A percentile compares a stretch with the other conserved stretches of the same genome.
phyloP scores from a whole-genome alignment of 2,888 invertebrate genomes.

The Poecilus cupreus region DNA sequence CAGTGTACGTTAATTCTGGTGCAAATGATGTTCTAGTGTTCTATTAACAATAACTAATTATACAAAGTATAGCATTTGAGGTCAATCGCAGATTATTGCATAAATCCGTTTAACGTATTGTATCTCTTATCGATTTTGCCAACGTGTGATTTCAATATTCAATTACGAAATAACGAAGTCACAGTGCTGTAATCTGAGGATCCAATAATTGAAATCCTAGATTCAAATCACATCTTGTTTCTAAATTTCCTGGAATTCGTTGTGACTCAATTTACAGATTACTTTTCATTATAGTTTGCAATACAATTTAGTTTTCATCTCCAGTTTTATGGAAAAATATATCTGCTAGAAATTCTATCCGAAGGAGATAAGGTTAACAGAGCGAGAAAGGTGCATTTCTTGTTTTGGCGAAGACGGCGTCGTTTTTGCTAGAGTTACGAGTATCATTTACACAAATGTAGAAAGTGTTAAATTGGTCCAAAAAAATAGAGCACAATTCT shows the following conservation, averaged over 20 bases:
- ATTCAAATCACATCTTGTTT: not conserved
- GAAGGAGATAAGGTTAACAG: not conserved
- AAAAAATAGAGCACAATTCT: slow-evolving; percentile 17
- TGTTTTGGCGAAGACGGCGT: no score
- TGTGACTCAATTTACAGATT: not conserved
- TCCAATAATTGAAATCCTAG: not conserved
- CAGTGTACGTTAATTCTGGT: not conserved
- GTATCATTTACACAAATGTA: not conserved
- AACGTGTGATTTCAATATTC: slow-evolving; percentile 1
- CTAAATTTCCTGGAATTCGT: not conserved
- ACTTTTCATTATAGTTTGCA: not conserved
- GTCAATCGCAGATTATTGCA: slow-evolving; percentile 1
- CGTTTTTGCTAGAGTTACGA: not conserved
- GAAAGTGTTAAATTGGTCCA: slow-evolving; percentile 20
- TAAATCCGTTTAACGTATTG: not conserved
- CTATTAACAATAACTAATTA: not conserved
- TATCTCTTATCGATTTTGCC: slow-evolving; percentile 4
- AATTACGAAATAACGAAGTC: slow-evolving; percentile 1
- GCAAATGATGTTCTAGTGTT: not conserved
- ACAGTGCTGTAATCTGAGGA: slow-evolving; percentile 13
- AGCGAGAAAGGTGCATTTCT: not conserved
- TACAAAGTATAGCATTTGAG: not conserved
- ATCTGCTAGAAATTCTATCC: not conserved
- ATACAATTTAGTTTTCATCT: not conserved
- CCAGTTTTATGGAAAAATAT: not conserved